Percentiles rank a stretch among this genome's conserved stretches.
Conservation (phyloP, 2,113 vertebrate genomes). For the Miniopterus natalensis region DNA sequence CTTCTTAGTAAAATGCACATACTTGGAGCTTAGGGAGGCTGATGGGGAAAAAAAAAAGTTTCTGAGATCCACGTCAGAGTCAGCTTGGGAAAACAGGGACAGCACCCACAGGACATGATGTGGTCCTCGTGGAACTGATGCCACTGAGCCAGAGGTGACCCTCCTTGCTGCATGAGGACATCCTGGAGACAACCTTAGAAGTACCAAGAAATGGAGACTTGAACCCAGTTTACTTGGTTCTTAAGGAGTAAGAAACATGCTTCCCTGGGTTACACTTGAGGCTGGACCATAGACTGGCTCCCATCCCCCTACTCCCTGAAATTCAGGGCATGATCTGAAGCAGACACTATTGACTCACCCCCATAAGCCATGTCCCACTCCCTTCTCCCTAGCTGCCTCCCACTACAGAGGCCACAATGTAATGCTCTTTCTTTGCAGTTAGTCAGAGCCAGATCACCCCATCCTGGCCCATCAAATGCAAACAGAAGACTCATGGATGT, state of each 20-base stretch:
- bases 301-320: background rate
- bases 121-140: background rate
- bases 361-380: background rate
- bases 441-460: background rate
- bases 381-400: background rate
- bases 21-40: background rate
- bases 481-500: background rate
- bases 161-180: background rate
- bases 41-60: background rate
- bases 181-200: background rate
- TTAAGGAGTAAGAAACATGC: background rate
- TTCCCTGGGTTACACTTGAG: background rate
- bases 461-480: background rate
- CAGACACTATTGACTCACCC: background rate
- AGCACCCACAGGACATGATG: background rate
- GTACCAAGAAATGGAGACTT: background rate
- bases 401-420: background rate
- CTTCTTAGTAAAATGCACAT: background rate
- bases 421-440: background rate
- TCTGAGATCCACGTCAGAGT: background rate
- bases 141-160: background rate
- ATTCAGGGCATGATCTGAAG: background rate
- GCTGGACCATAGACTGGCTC: too few species aligned
- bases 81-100: background rate
- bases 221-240: background rate